Conservation (phyloP, 2,888 invertebrate species). For the Aphidius colemani region DNA sequence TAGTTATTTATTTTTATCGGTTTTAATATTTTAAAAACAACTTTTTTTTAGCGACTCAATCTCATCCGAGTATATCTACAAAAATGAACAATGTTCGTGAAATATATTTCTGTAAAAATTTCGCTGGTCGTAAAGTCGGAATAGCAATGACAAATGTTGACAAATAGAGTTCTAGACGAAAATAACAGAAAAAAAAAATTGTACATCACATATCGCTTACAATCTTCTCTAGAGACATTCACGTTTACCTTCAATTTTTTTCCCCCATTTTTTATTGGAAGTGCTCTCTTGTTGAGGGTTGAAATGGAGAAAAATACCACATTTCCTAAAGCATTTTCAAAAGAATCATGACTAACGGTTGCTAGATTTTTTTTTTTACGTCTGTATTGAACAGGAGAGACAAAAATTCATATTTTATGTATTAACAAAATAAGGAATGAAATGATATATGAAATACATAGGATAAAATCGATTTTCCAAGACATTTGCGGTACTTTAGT, state of each 20-base stretch:
- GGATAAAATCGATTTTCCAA: neutral
- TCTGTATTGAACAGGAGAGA: no score
- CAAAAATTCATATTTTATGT: no score
- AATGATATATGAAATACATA: neutral
- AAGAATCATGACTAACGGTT: no score
- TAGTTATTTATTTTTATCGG: no score
- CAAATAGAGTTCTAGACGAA: neutral
- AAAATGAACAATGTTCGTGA: no score
- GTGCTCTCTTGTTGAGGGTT: neutral
- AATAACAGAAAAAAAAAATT: neutral
- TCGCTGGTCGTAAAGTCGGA: neutral
- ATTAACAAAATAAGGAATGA: no score
- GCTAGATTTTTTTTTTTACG: no score
- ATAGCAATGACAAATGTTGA: neutral
- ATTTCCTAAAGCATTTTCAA: conserved; percentile 2
- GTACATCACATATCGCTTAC: neutral
- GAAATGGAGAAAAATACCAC: neutral
- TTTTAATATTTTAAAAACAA: no score
- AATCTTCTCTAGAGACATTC: neutral
- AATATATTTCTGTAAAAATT: neutral
- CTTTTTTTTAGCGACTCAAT: no score
- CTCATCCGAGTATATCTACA: no score
- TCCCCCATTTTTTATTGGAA: neutral
- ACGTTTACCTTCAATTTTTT: neutral
- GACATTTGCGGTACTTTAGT: neutral